phyloP scores from a whole-genome alignment of 1,140 invertebrate genomes.

The Zaprionus inermis region DNA sequence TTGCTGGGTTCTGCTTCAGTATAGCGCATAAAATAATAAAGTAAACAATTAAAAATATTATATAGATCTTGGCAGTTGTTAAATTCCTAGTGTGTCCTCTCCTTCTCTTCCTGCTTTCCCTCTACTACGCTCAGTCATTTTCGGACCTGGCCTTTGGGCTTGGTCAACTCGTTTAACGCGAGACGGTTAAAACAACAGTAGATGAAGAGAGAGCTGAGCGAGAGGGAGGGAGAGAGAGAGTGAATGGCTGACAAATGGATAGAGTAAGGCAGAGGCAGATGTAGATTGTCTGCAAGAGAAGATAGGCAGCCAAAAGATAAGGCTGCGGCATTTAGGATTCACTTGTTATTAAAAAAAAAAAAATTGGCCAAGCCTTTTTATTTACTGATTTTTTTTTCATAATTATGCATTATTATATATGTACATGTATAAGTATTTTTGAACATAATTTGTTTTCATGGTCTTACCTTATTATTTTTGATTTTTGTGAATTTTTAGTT shows the following conservation, averaged over 20 bases:
- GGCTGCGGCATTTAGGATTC: conserved; percentile 68
- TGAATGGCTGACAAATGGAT: not conserved
- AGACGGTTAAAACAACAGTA: conserved; percentile 14
- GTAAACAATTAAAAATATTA: too few species aligned
- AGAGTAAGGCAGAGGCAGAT: not conserved
- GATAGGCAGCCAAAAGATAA: conserved; percentile 46
- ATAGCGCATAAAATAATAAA: too few species aligned
- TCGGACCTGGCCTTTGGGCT: conserved; percentile 36
- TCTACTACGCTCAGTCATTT: conserved; percentile 28
- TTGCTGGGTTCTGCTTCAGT: too few species aligned
- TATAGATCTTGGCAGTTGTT: too few species aligned
- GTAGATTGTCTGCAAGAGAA: not conserved
- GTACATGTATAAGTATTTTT: conserved; percentile 9
- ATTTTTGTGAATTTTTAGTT: not conserved
- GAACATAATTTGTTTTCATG: not conserved
- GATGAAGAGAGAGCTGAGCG: not conserved
- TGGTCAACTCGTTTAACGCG: conserved; percentile 27
- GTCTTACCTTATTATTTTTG: not conserved
- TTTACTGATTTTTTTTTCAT: conserved; percentile 28
- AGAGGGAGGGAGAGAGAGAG: not conserved
- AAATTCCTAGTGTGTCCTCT: not conserved
- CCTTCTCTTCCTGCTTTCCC: not conserved
- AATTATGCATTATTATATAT: not conserved
- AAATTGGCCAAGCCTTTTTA: too few species aligned
- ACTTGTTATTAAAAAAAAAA: conserved; percentile 30